Evolutionary conservation across 1,140 invertebrate species (phyloP).

Genomic region (Piezodorus guildinii): DNA sequence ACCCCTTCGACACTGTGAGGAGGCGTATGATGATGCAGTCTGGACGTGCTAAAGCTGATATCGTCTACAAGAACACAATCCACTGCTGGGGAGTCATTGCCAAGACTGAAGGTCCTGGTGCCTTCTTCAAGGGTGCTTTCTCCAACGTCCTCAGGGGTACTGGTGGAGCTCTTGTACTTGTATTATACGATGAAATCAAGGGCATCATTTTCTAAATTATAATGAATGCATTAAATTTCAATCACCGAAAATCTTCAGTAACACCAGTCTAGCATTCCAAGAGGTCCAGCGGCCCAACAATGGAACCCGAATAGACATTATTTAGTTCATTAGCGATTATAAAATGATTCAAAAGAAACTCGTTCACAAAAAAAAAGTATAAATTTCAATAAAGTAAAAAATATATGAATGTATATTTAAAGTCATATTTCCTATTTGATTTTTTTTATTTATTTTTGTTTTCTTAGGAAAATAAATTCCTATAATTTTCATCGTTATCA

Average conservation of each 20-base stretch:
- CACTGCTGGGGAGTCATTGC: conserved; percentile 60
- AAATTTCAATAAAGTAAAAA: not conserved
- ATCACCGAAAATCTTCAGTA: not conserved
- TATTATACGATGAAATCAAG: conserved; percentile 68
- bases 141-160: conserved; percentile 68
- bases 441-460: not conserved
- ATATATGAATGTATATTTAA: too few species aligned
- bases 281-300: too few species aligned
- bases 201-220: conserved; percentile 37
- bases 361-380: not conserved
- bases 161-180: conserved; percentile 64
- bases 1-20: conserved; percentile 82
- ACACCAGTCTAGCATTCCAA: too few species aligned
- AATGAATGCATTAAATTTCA: conserved; percentile 7
- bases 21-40: conserved; percentile 87
- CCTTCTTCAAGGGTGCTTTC: conserved; percentile 75
- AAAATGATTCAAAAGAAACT: too few species aligned
- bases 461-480: not conserved
- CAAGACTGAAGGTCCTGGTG: conserved; percentile 48
- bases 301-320: too few species aligned
- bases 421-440: too few species aligned
- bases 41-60: conserved; percentile 50
- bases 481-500: not conserved
- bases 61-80: conserved; percentile 58
- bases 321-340: too few species aligned